Percentiles rank a stretch among this genome's conserved stretches.
phyloP scores from a whole-genome alignment of 2,888 invertebrate species.

The Dusona sp. region DNA sequence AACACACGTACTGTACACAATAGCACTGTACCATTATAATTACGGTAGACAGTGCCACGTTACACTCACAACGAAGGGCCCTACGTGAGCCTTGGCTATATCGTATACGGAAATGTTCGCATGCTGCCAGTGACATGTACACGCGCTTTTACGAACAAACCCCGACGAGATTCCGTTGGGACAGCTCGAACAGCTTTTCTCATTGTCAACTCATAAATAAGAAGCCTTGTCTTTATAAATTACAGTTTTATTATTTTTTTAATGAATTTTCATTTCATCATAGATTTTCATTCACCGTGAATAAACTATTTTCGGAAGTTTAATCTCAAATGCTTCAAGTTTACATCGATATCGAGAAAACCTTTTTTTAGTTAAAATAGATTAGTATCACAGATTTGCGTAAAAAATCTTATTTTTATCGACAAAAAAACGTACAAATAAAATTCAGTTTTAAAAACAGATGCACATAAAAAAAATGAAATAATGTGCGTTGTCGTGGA shows the following conservation, averaged over 20 bases:
- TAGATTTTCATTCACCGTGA: background rate
- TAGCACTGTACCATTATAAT: slow-evolving; percentile 64
- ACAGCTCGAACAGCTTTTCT: slow-evolving; percentile 14
- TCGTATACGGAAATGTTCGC: slow-evolving; percentile 53
- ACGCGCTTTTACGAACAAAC: slow-evolving; percentile 18
- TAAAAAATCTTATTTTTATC: background rate
- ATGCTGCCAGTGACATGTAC: slow-evolving; percentile 10
- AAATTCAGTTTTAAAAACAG: background rate
- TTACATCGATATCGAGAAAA: no score
- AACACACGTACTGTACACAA: slow-evolving; percentile 19
- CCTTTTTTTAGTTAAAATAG: no score
- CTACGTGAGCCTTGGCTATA: slow-evolving; percentile 56
- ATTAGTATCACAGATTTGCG: background rate
- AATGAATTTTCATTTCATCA: background rate
- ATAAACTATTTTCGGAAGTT: background rate
- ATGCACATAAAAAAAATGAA: background rate
- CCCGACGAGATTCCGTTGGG: slow-evolving; percentile 31
- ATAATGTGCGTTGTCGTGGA: background rate
- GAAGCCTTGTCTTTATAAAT: background rate
- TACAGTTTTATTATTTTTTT: background rate
- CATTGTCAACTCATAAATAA: slow-evolving; percentile 6
- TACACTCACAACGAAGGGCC: slow-evolving; percentile 16
- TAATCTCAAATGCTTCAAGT: background rate
- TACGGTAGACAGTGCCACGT: slow-evolving; percentile 54
- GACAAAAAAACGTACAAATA: background rate